These are phyloP conservation scores for Pararge aegeria DNA, from an alignment of 1,140 invertebrate species.

Conservation along the genomic window DNA sequence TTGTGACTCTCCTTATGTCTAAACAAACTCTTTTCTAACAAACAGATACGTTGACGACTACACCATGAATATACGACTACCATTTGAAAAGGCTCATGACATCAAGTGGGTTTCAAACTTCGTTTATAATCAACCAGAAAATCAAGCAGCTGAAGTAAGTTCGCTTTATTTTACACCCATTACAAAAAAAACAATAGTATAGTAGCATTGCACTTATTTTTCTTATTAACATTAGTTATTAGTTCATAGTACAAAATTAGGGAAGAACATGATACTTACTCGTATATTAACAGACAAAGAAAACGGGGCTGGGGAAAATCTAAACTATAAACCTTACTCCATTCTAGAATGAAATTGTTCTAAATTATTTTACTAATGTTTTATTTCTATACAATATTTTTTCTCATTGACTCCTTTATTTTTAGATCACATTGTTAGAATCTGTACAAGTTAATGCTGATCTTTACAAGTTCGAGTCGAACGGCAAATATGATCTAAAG, in stretches of 20 bases:
- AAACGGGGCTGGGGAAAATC: too few relatives aligned
- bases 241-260: too few relatives aligned
- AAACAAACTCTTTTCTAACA: background rate
- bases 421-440: constrained; percentile 68
- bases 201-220: too few relatives aligned
- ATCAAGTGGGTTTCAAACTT: constrained; percentile 59
- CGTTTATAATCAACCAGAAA: constrained; percentile 47
- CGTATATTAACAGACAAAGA: too few relatives aligned
- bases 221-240: too few relatives aligned
- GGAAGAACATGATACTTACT: too few relatives aligned
- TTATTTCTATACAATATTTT: background rate
- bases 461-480: constrained; percentile 63
- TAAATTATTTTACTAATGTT: too few relatives aligned
- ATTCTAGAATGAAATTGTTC: too few relatives aligned
- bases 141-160: constrained; percentile 59
- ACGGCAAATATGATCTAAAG: constrained; percentile 64
- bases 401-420: background rate
- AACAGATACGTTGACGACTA: constrained; percentile 47
- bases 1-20: background rate
- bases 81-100: constrained; percentile 70
- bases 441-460: constrained; percentile 68
- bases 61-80: constrained; percentile 47
- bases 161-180: background rate
- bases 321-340: too few relatives aligned
- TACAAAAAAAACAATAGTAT: background rate